Base-by-base conservation (phyloP, 1,140 invertebrate genomes). In the Campoletis sonorensis region DNA sequence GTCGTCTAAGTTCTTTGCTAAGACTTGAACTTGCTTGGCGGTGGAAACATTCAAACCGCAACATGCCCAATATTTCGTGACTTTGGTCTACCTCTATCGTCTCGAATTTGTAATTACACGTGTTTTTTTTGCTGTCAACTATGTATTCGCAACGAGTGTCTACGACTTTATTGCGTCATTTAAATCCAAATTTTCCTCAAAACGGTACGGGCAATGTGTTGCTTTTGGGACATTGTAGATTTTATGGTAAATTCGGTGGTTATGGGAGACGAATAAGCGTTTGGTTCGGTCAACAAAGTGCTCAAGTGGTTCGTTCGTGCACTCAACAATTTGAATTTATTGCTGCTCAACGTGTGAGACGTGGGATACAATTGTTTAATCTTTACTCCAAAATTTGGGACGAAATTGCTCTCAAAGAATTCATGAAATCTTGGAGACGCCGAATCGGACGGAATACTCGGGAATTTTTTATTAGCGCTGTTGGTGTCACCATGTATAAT, bases 361-460 rank as follows among this genome's bases (percentile, higher is more conserved):
- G 94, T 51, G 92, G 93, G 21, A 92, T 95, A 82, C 94, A 95
- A 83, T 91, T 95, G 84, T 92, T 95, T 82, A 92, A 92, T 51
- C 89, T 95, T 13, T 95, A 95, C 85, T 92, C 93, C 2, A 93
- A 91, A 81, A 91, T 95, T 68, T 95, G 94, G 93, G 94, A 94
- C 49, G 93, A 95, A 78, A 88, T 92, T 4, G 92, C 92, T 7
- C 86, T 95, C 0, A 93, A 91, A 80, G 92, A 93, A 68, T 90
- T 95, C 1, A 86, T 94, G 45, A 91, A 90, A 30, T 87, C 88
- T 15, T 93, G 94, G 88, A 92, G 91, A 68, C 86, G 87, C 13
- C 91, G 91, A 27, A 80, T 92, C 7, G 78, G 85, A 15, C 87
- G 84, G 27, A 92, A 90, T 67, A 87, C 90, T 0, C 91, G 86